Evolutionary conservation across 2,888 invertebrate genomes (phyloP), one percentile per base, ranked within the genome.

Genomic region (Acronicta psi): DNA sequence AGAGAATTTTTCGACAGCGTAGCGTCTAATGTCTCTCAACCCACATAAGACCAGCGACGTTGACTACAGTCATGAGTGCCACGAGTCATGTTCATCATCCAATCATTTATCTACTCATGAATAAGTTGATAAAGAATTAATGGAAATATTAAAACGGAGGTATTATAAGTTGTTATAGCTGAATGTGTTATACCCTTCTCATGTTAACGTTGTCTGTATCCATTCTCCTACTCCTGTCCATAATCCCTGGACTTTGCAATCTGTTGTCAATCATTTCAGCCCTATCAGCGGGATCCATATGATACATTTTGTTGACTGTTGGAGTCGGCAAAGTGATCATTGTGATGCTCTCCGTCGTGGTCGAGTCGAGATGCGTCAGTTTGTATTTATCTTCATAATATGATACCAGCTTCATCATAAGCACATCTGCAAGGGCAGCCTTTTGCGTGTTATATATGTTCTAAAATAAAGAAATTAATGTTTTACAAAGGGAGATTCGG

Each of bases 381-480:
- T 85, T 85, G 69, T 87, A 90, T 72, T 90, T 90, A 60, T 88
- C 84, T 61, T 90, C 90, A 54, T 90, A 90, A 73, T 88, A 90
- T 11, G 88, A 88, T 13, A 90, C 85, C 16, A 90, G 81, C 65
- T 90, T 89, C 88, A 90, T 84, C 89, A 90, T 89, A 9, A 89
- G 77, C 16, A 83, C 80, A 52, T 86, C 87, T 63, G 78, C 79
- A 23, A 88, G 61, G 18, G 77, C 69, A 17, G 66, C 72, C 45
- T 83, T 87, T 74, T 83, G 83, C 14, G 62, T 63, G 47, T 62
- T 74, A 13, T 62, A 52, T 14, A 50, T 20, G 13, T 59, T 63
- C 83, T 84, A 59, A 41, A 84, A 75, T 25, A 46, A 51, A 47
- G n/a, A 14, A 23, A 44, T 46, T 23, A 20, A 57, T 17, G n/a